phyloP scores from a whole-genome alignment of 2,113 vertebrate species.

The Vanacampus margaritifer region DNA sequence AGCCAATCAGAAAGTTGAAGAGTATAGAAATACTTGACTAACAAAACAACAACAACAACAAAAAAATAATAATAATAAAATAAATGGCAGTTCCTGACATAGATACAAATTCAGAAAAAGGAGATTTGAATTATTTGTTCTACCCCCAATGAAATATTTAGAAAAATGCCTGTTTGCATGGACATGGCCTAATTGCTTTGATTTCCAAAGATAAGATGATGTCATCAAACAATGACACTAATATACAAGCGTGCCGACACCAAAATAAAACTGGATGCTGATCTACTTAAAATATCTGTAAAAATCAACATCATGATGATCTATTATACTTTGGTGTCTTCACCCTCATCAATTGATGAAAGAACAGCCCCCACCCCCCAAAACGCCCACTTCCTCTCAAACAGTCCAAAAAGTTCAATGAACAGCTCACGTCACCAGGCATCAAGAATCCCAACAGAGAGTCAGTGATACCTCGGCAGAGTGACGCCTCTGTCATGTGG shows the following conservation, averaged over 20 bases:
- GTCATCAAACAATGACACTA: background rate
- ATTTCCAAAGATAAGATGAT: background rate
- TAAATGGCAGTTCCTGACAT: too few species aligned
- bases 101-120: too few species aligned
- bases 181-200: background rate
- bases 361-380: background rate
- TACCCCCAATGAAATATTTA: background rate
- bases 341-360: background rate
- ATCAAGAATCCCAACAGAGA: slow-evolving; percentile 34
- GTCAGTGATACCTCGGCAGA: slow-evolving; percentile 53
- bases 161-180: background rate
- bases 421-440: slow-evolving; percentile 2
- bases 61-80: too few species aligned
- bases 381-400: background rate
- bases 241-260: slow-evolving; percentile 8
- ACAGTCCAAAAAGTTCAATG: slow-evolving; percentile 4
- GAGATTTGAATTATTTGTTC: background rate
- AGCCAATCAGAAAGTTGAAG: background rate
- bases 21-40: too few species aligned
- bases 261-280: background rate
- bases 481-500: slow-evolving; percentile 44
- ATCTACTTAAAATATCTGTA: background rate
- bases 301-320: background rate
- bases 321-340: slow-evolving; percentile 22
- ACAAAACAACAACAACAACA: too few species aligned